Percentiles rank a stretch among this genome's conserved stretches.
Conservation (phyloP, 2,888 invertebrate genomes). For the Ctenicera cuprea region DNA sequence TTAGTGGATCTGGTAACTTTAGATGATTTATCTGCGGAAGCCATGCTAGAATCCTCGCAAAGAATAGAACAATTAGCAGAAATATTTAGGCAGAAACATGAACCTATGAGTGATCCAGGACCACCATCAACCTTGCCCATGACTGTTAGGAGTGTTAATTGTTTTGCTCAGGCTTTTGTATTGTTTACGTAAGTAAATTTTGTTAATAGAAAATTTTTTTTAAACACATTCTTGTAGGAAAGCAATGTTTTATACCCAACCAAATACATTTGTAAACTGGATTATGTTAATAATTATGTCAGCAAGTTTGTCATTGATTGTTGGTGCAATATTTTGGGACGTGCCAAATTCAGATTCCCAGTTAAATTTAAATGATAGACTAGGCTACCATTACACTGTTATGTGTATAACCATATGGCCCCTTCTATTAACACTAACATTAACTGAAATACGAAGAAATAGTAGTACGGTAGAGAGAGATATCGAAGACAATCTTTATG, state of each 20-base stretch:
- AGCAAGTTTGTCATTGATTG: constrained; percentile 86
- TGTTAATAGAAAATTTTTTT: background rate
- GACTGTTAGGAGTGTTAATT: constrained; percentile 79
- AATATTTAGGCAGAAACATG: constrained; percentile 83
- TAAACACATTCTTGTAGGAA: constrained; percentile 71
- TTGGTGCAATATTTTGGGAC: constrained; percentile 94
- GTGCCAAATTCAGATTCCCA: constrained; percentile 85
- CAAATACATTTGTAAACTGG: constrained; percentile 87
- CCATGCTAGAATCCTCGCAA: constrained; percentile 95
- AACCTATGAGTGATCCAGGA: constrained; percentile 81
- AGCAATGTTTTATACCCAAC: constrained; percentile 87
- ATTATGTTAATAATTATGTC: constrained; percentile 86
- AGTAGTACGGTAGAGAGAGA: constrained; percentile 85
- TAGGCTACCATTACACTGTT: constrained; percentile 91
- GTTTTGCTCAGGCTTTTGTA: constrained; percentile 83
- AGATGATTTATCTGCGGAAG: constrained; percentile 94
- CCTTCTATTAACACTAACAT: constrained; percentile 79
- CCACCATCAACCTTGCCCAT: constrained; percentile 86
- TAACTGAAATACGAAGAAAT: constrained; percentile 76
- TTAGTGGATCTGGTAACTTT: constrained; percentile 95
- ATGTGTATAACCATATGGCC: constrained; percentile 89
- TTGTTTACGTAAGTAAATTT: constrained; percentile 75
- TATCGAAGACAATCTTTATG: constrained; percentile 86
- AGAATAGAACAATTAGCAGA: constrained; percentile 93
- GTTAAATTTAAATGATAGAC: constrained; percentile 83